Percentiles rank a stretch among this genome's conserved stretches.
Conservation (phyloP, 2,113 vertebrate species). For the Malurus melanocephalus region DNA sequence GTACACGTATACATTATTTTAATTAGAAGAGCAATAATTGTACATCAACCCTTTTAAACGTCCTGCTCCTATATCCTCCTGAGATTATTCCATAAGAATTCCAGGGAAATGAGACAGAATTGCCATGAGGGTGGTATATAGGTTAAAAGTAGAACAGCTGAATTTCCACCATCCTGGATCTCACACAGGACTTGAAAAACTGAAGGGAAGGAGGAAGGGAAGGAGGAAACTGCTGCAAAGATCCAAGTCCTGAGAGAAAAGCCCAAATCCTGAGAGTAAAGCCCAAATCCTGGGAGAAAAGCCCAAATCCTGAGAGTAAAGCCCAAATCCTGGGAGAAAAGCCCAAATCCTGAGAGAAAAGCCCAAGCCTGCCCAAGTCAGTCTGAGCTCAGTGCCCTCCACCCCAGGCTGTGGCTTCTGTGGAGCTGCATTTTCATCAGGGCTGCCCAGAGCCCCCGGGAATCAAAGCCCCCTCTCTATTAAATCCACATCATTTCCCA, state of each 20-base stretch:
- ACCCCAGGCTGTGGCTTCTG: background rate
- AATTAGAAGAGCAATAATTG: conserved; percentile 16
- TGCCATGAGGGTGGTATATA: background rate
- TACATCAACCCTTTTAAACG: background rate
- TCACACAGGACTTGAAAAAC: background rate
- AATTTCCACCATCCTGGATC: accelerated
- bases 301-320: background rate
- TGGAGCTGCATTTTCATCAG: background rate
- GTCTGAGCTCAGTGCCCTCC: background rate
- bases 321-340: background rate
- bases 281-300: too few relatives aligned
- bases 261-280: background rate
- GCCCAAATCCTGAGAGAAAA: background rate
- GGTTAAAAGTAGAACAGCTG: background rate
- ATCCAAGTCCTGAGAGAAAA: background rate
- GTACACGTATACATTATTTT: background rate
- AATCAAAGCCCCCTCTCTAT: background rate
- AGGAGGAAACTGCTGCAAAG: background rate
- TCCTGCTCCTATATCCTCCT: background rate
- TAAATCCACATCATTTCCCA: background rate
- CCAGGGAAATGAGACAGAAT: background rate
- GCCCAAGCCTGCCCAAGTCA: background rate
- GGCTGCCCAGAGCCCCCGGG: background rate
- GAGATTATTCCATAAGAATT: background rate
- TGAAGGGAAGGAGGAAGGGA: background rate